Evolutionary conservation across 2,888 invertebrate genomes (phyloP).

Genomic region (Lagria hirta): DNA sequence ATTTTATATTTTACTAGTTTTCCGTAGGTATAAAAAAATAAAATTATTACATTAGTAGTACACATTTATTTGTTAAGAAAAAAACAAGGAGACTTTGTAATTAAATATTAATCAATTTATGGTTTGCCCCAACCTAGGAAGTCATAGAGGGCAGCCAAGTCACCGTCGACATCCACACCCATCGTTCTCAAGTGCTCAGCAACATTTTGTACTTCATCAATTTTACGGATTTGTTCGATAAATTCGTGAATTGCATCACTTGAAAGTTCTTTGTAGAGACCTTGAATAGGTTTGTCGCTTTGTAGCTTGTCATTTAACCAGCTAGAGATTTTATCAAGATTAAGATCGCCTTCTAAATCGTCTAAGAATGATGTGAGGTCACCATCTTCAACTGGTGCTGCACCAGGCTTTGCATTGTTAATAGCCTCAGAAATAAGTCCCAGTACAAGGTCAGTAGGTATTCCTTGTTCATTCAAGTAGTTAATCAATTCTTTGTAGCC

Average conservation of each 20-base stretch:
- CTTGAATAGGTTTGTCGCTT: conserved; percentile 35
- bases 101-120: too few relatives aligned
- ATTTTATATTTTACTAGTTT: too few relatives aligned
- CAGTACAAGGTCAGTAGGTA: conserved; percentile 29
- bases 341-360: conserved; percentile 34
- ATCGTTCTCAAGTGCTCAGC: conserved; percentile 28
- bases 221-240: conserved; percentile 35
- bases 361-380: conserved; percentile 28
- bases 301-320: conserved; percentile 31
- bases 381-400: conserved; percentile 12
- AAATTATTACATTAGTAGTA: too few relatives aligned
- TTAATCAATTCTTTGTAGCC: conserved; percentile 30
- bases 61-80: too few relatives aligned
- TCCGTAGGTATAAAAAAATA: too few relatives aligned
- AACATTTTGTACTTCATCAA: conserved; percentile 34
- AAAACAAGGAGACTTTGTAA: too few relatives aligned
- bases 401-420: conserved; percentile 17
- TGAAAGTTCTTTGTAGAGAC: conserved; percentile 34
- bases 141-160: conserved; percentile 1
- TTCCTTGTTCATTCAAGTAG: conserved; percentile 31
- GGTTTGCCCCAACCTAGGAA: conserved; percentile 9
- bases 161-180: conserved; percentile 22
- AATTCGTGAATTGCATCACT: conserved; percentile 33
- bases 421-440: conserved; percentile 21
- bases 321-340: conserved; percentile 30